Percentiles rank a stretch among this genome's conserved stretches.
Evolutionary conservation across 2,888 invertebrate species (phyloP).

Genomic region (Thyatira batis): DNA sequence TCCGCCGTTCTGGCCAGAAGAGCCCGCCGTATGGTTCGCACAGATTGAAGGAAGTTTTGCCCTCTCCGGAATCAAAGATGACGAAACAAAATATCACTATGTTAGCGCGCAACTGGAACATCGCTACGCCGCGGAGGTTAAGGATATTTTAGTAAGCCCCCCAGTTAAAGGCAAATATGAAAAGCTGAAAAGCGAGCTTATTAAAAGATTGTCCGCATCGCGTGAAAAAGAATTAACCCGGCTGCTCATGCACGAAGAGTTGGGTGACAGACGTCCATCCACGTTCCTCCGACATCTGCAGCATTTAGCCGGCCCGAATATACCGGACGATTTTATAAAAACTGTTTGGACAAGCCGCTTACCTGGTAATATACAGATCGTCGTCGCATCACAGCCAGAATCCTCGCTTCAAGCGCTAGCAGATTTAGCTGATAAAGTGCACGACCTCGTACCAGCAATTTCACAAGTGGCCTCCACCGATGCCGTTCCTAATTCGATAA

Average conservation of each 20-base stretch:
- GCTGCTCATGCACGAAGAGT: not conserved
- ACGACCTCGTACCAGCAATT: conserved; percentile 5
- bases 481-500: not conserved
- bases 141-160: not conserved
- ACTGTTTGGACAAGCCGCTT: conserved; percentile 20
- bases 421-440: conserved; percentile 8
- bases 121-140: no score
- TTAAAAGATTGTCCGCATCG: not conserved
- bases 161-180: not conserved
- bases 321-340: conserved; percentile 14
- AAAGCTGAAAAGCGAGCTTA: not conserved
- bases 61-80: no score
- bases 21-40: no score
- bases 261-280: conserved; percentile 14
- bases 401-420: conserved; percentile 5
- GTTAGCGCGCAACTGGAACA: no score
- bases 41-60: no score
- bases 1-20: no score
- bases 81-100: no score
- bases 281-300: conserved; percentile 22
- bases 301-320: conserved; percentile 15
- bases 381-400: conserved; percentile 14
- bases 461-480: not conserved
- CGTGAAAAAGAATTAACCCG: not conserved
- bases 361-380: conserved; percentile 12